These are phyloP conservation scores for Aphodius granarius DNA, from an alignment of 2,888 invertebrate species.

Conservation along the genomic window DNA sequence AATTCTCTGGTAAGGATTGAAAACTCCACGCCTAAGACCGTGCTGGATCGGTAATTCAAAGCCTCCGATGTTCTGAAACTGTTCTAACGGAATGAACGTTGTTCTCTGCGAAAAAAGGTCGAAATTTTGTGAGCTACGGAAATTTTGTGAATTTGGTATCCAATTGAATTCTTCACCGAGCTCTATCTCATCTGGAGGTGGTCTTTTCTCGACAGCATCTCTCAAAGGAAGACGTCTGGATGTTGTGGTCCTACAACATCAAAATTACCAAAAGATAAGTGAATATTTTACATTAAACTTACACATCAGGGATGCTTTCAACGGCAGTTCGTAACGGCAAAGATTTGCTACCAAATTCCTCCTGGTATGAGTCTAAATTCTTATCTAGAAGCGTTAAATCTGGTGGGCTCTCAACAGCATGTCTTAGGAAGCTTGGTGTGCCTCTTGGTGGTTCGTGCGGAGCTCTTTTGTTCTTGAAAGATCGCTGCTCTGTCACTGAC, in stretches of 20 bases:
- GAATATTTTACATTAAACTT: slow-evolving; percentile 32
- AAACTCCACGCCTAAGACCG: not conserved
- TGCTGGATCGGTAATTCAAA: not conserved
- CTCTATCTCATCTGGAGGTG: slow-evolving; percentile 51
- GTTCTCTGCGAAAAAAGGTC: not conserved
- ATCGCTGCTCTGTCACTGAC: slow-evolving; percentile 41
- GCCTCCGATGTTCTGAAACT: not conserved
- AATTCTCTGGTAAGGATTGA: not conserved
- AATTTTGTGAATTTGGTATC: slow-evolving; percentile 17
- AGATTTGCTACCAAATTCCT: slow-evolving; percentile 51
- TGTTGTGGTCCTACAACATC: slow-evolving; percentile 49
- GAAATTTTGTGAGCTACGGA: too few relatives aligned
- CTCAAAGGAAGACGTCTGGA: slow-evolving; percentile 64
- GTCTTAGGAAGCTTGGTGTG: slow-evolving; percentile 51
- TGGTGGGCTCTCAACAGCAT: slow-evolving; percentile 54
- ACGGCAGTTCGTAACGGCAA: slow-evolving; percentile 76
- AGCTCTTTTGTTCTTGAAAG: slow-evolving; percentile 37
- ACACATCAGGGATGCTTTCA: slow-evolving; percentile 67
- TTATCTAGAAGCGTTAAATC: slow-evolving; percentile 32
- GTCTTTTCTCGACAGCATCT: slow-evolving; percentile 70
- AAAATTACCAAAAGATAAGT: slow-evolving; percentile 19
- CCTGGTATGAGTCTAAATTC: slow-evolving; percentile 39
- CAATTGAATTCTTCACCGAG: slow-evolving; percentile 22
- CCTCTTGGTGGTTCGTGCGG: slow-evolving; percentile 44
- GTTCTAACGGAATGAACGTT: not conserved